Evolutionary conservation across 2,797 vertebrate species (phyloP).

Genomic region (Ceyx erithaca): DNA sequence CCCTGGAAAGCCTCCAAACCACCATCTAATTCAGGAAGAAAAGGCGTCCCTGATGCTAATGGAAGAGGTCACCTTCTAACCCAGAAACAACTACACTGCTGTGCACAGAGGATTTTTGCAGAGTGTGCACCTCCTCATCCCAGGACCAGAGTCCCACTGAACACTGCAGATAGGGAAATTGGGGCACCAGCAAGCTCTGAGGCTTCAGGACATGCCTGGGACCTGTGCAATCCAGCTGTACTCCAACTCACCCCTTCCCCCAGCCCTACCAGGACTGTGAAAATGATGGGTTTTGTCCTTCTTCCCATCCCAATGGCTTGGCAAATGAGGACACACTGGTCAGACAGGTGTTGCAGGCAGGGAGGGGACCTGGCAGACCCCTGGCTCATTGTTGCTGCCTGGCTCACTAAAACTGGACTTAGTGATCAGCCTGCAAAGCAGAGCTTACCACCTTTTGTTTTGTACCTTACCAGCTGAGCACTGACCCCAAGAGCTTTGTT

Average conservation of each 20-base stretch:
- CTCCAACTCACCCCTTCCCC: neutral
- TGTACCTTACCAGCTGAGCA: rapidly evolving
- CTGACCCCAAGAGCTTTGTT: neutral
- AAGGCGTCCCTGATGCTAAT: neutral
- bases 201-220: neutral
- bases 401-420: neutral
- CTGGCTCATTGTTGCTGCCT: neutral
- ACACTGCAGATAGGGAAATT: neutral
- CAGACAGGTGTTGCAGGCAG: neutral
- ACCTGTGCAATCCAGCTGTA: neutral
- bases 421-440: neutral
- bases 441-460: neutral
- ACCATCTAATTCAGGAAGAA: slow-evolving; percentile 9
- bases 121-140: neutral
- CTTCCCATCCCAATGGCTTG: neutral
- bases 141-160: rapidly evolving
- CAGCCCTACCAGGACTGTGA: neutral
- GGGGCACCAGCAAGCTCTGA: neutral
- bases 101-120: rapidly evolving
- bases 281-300: neutral
- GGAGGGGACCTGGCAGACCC: neutral
- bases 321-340: neutral
- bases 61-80: slow-evolving; percentile 70
- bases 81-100: neutral
- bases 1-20: slow-evolving; percentile 60